A percentile compares a stretch with the other conserved stretches of the same genome.
Conservation (phyloP, 1,140 invertebrate genomes). For the Aphis craccivora region DNA sequence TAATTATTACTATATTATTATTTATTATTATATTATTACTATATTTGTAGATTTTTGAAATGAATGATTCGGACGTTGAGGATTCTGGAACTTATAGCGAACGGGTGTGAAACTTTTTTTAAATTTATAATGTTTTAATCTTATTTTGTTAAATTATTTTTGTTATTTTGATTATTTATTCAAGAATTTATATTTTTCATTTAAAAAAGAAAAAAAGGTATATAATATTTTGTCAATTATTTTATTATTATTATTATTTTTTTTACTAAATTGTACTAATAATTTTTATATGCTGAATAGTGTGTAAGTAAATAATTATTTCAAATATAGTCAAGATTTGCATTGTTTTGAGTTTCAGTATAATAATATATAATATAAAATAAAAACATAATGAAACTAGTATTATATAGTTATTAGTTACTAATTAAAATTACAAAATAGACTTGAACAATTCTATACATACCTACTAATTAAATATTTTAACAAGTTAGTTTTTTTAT, state of each 20-base stretch:
- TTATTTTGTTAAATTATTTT: neutral
- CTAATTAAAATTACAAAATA: neutral
- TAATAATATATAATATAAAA: neutral
- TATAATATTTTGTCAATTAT: too few relatives aligned
- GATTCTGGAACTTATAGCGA: neutral
- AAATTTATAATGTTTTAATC: neutral
- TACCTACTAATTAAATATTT: neutral
- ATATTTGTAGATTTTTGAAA: constrained; percentile 60
- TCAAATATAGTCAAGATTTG: neutral
- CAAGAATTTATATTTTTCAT: neutral
- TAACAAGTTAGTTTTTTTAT: neutral
- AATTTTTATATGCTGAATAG: neutral
- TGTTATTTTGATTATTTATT: neutral
- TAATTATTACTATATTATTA: too few relatives aligned
- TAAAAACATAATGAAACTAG: neutral
- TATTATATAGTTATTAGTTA: neutral
- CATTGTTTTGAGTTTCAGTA: neutral
- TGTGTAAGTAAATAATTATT: neutral
- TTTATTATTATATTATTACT: too few relatives aligned
- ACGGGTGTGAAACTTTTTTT: neutral
- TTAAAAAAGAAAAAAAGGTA: neutral
- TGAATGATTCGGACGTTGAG: constrained; percentile 59
- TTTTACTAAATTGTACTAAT: neutral
- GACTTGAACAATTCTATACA: neutral
- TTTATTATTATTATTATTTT: too few relatives aligned